Evolutionary conservation across 2,797 vertebrate species (phyloP).

Genomic region (Lacerta bilineata): DNA sequence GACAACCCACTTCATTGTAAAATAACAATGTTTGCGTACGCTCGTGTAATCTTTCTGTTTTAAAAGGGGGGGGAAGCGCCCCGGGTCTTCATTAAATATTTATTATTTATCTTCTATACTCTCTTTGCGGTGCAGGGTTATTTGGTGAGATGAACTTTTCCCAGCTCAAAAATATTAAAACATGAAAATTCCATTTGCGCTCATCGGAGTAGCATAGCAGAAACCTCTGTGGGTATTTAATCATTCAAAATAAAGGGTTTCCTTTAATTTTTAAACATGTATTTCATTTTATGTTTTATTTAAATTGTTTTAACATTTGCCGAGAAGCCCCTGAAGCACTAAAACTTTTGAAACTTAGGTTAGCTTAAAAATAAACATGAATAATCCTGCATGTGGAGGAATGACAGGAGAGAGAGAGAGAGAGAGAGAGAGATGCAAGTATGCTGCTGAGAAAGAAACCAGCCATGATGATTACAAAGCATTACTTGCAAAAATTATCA

Average conservation of each 20-base stretch:
- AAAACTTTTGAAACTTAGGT: conserved; percentile 60
- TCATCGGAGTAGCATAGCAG: conserved; percentile 56
- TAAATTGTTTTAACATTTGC: conserved; percentile 77
- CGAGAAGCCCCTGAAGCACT: conserved; percentile 65
- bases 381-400: conserved; percentile 5
- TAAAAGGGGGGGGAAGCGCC: conserved; percentile 38
- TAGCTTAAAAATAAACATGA: conserved; percentile 62
- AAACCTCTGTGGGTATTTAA: conserved; percentile 71
- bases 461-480: conserved; percentile 49
- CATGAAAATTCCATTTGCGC: conserved; percentile 74
- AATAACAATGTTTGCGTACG: conserved; percentile 28
- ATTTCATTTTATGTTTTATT: conserved; percentile 83
- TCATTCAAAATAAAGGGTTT: conserved; percentile 75
- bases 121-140: conserved; percentile 33
- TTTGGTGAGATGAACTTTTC: conserved; percentile 64
- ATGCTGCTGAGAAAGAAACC: conserved; percentile 25
- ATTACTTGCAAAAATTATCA: conserved; percentile 56
- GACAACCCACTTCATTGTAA: conserved; percentile 34
- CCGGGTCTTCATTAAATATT: conserved; percentile 65
- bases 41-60: conserved; percentile 55
- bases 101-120: conserved; percentile 63
- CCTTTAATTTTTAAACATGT: conserved; percentile 80
- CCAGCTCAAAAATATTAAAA: conserved; percentile 68
- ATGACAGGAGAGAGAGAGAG: conserved; percentile 16
- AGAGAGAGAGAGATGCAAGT: background rate